phyloP scores from a whole-genome alignment of 2,888 invertebrate genomes.

The Pemphredon lugubris region DNA sequence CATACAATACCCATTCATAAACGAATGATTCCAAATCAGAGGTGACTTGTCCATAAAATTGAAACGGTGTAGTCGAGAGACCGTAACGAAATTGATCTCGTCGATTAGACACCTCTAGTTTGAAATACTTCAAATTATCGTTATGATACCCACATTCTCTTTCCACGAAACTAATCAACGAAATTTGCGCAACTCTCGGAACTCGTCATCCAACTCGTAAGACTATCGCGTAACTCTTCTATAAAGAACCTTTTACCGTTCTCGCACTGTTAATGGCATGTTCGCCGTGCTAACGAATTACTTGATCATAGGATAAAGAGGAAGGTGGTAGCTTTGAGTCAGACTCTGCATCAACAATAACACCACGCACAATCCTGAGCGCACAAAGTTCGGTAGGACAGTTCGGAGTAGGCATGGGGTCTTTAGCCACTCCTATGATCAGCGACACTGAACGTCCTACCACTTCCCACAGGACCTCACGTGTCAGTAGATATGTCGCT shows the following conservation, averaged over 20 bases:
- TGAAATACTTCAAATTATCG: too few species aligned
- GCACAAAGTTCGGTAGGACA: conserved; percentile 80
- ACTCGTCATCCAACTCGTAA: too few species aligned
- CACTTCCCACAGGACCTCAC: conserved; percentile 82
- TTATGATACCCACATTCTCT: too few species aligned
- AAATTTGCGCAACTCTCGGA: too few species aligned
- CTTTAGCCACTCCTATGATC: conserved; percentile 81
- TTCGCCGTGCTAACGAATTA: conserved; percentile 47
- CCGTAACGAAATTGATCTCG: too few species aligned
- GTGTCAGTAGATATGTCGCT: conserved; percentile 82
- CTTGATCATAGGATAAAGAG: conserved; percentile 81
- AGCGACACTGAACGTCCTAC: conserved; percentile 84
- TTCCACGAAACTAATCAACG: too few species aligned
- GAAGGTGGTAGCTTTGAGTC: conserved; percentile 87
- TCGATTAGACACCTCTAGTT: too few species aligned
- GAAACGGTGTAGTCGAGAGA: too few species aligned
- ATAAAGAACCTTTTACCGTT: background rate
- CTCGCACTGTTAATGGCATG: conserved; percentile 7
- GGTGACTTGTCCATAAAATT: too few species aligned
- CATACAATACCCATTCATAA: background rate
- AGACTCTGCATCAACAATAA: conserved; percentile 88
- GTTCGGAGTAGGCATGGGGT: conserved; percentile 72
- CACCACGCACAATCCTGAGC: conserved; percentile 88
- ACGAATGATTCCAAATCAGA: too few species aligned
- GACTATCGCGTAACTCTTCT: too few species aligned